Base-by-base conservation (phyloP, 1,140 invertebrate genomes). In the Drosophila mauritiana region DNA sequence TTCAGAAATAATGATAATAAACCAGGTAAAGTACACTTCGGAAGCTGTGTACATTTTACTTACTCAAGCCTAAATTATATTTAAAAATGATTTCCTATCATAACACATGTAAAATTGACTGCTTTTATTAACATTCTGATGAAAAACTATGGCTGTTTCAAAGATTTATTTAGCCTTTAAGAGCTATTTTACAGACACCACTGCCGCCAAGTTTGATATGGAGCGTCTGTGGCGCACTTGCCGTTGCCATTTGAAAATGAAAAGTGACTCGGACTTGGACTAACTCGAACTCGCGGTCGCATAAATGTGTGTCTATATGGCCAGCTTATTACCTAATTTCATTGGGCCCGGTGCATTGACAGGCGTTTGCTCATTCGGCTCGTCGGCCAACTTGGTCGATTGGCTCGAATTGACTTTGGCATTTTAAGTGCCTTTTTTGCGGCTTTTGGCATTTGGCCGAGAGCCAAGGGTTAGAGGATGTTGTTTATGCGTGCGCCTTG, bases 311-410 rank as follows among this genome's bases (percentile, higher is more conserved):
- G 52, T 78, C 55, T 63, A 83, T 88, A 83, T 80, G 80, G 75
- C 55, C 79, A 51, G 80, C 84, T 84, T 89, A 89, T 89, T 89
- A 89, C 84, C 84, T 89, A 89, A 89, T 89, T 89, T 89, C 84
- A 84, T 84, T 84, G 67, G 67, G 46, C 73, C 36, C 20, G 48
- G 57, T 62, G 49, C 48, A 73, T 67, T 79, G 76, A 79, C 76
- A 73, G 76, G 51, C 55, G 49, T 46, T 51, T 57, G 67, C 67
- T 48, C 49, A 57, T 70, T 61, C 58, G 69, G 49, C 54, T 39
- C 54, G 55, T 58, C 54, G 52, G 13, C 43, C 22, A 36, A 34
- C 31, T 46, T 31, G 40, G 20, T n/a, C 62, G 64, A 79, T 61
- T 49, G 64, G 17, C 55, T 82, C 54, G 69, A 65, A 72, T 80